These are phyloP conservation scores for Otolemur crassicaudatus DNA, from an alignment of 2,797 vertebrate genomes.

Conservation along the genomic window DNA sequence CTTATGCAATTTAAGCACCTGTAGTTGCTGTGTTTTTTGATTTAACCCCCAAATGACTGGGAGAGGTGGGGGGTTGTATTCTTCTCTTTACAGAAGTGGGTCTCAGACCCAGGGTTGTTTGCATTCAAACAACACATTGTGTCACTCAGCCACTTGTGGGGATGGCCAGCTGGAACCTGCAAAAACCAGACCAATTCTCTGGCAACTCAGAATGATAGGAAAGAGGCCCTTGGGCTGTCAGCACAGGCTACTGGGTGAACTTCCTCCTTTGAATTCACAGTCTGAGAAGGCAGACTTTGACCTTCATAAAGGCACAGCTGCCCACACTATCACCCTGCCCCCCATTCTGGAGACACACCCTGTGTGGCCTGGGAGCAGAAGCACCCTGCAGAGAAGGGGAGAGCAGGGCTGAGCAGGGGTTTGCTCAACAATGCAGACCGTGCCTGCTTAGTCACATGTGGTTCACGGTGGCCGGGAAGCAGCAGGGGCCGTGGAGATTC, in stretches of 20 bases:
- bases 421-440: background rate
- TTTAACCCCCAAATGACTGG: background rate
- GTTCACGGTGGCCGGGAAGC: no score
- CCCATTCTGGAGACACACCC: background rate
- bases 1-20: rapidly evolving
- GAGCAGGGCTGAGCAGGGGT: background rate
- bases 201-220: background rate
- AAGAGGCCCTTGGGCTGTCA: background rate
- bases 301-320: background rate
- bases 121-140: background rate
- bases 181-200: slow-evolving; percentile 15
- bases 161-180: background rate
- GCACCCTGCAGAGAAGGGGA: background rate
- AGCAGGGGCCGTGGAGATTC: background rate
- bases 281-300: background rate
- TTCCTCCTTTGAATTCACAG: slow-evolving; percentile 15
- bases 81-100: background rate
- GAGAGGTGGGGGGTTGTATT: background rate
- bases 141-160: background rate
- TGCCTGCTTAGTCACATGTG: background rate
- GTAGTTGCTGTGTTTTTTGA: background rate
- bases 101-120: background rate
- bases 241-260: background rate
- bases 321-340: background rate
- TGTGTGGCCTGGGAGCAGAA: background rate